Percentiles rank a stretch among this genome's conserved stretches.
Conservation (phyloP, 2,888 invertebrate genomes). For the Campaea margaritaria region DNA sequence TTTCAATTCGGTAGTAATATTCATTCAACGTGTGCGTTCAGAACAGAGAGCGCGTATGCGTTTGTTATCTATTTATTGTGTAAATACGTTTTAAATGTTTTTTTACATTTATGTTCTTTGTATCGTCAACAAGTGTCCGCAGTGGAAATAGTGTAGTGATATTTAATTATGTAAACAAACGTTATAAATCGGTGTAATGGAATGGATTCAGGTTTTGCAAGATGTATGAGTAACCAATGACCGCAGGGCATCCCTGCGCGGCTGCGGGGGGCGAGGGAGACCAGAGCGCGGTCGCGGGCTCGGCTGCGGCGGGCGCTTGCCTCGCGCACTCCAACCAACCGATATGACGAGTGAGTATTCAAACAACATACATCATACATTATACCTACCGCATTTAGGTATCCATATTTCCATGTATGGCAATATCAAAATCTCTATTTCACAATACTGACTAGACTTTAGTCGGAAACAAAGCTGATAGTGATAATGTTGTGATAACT, state of each 20-base stretch:
- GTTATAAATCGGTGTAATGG: constrained; percentile 57
- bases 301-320: constrained; percentile 49
- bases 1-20: constrained; percentile 65
- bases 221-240: constrained; percentile 77
- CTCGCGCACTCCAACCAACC: constrained; percentile 51
- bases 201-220: constrained; percentile 69
- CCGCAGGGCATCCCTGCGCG: constrained; percentile 74
- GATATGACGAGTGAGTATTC: constrained; percentile 60
- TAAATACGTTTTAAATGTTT: constrained; percentile 45
- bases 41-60: constrained; percentile 59
- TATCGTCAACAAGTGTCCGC: constrained; percentile 43
- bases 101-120: constrained; percentile 41
- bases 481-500: constrained; percentile 29
- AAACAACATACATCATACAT: constrained; percentile 26
- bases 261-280: constrained; percentile 60
- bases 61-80: constrained; percentile 49
- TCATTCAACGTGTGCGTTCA: constrained; percentile 67
- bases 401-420: constrained; percentile 14
- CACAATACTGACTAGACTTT: constrained; percentile 21
- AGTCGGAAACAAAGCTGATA: constrained; percentile 31
- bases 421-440: constrained; percentile 12
- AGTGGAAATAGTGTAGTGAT: constrained; percentile 55
- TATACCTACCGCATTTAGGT: not conserved
- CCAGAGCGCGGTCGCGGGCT: constrained; percentile 52
- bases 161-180: constrained; percentile 61